Percentiles rank a stretch among this genome's conserved stretches.
Conservation (phyloP, 2,113 vertebrate genomes). For the Procapra przewalskii region DNA sequence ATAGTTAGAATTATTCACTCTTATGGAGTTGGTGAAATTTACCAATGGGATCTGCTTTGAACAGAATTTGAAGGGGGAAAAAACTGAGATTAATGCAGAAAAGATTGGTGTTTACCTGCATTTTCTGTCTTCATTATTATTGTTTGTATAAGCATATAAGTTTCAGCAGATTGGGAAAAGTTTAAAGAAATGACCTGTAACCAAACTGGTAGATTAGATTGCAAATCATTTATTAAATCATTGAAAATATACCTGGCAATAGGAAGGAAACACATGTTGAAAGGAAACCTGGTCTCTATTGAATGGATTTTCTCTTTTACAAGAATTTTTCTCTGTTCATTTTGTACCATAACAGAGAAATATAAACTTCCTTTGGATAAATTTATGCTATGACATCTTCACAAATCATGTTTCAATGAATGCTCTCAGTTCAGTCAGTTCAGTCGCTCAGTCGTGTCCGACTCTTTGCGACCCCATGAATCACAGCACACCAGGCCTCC, state of each 20-base stretch:
- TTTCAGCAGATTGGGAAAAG: conserved; percentile 9
- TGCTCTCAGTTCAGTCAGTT: neutral
- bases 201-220: neutral
- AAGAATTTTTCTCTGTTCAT: neutral
- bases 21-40: conserved; percentile 29
- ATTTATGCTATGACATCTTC: neutral
- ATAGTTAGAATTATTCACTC: conserved; percentile 31
- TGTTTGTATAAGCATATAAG: conserved; percentile 25
- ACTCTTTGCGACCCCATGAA: too few relatives aligned
- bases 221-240: neutral
- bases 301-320: neutral
- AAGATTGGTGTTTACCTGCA: conserved; percentile 8
- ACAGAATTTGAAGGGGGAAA: conserved; percentile 5
- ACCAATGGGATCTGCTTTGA: conserved; percentile 27
- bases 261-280: neutral
- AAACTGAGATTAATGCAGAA: conserved; percentile 53
- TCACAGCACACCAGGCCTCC: too few relatives aligned
- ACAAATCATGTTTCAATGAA: neutral
- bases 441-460: rapidly evolving
- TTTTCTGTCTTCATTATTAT: conserved; percentile 30
- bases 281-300: neutral
- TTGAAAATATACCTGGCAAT: neutral
- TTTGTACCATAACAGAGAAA: neutral
- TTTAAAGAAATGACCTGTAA: neutral
- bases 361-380: neutral